These are phyloP conservation scores for Pelmatolapia mariae DNA, from an alignment of 2,113 vertebrate species.

Conservation along the genomic window DNA sequence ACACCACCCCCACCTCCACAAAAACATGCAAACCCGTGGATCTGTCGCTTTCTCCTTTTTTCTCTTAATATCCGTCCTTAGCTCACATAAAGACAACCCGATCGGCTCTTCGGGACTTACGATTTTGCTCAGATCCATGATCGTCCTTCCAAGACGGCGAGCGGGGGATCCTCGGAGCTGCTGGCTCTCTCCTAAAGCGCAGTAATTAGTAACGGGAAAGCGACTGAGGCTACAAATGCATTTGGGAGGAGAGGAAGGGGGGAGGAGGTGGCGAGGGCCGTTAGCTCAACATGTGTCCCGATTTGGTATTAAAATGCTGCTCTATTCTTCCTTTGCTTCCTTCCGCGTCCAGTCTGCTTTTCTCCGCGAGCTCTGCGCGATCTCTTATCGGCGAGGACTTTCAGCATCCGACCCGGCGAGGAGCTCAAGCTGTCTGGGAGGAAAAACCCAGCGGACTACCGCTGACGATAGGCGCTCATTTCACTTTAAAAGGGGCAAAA, in stretches of 20 bases:
- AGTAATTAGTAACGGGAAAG: conserved; percentile 43
- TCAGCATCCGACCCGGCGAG: conserved; percentile 46
- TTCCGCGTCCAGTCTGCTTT: conserved; percentile 18
- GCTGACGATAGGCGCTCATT: not conserved
- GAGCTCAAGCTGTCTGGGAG: not conserved
- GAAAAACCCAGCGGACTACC: not conserved
- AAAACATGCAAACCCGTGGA: not conserved
- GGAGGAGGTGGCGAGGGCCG: conserved; percentile 36
- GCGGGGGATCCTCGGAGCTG: not conserved
- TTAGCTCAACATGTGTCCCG: conserved; percentile 76
- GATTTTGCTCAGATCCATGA: conserved; percentile 76
- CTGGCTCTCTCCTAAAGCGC: conserved; percentile 16
- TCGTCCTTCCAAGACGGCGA: not conserved
- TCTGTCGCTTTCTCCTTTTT: not conserved
- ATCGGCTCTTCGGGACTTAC: conserved; percentile 49
- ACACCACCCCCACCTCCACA: conserved; percentile 37
- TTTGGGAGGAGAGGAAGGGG: conserved; percentile 28
- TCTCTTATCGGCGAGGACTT: conserved; percentile 16
- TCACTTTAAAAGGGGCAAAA: not conserved
- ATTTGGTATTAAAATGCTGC: conserved; percentile 60
- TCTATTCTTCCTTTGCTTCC: not conserved
- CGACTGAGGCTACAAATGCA: conserved; percentile 43
- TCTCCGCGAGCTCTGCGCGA: conserved; percentile 6
- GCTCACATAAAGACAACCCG: not conserved
- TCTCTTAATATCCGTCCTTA: not conserved